Base-by-base conservation (phyloP, 2,113 vertebrate species). In the Cnemophilus loriae region DNA sequence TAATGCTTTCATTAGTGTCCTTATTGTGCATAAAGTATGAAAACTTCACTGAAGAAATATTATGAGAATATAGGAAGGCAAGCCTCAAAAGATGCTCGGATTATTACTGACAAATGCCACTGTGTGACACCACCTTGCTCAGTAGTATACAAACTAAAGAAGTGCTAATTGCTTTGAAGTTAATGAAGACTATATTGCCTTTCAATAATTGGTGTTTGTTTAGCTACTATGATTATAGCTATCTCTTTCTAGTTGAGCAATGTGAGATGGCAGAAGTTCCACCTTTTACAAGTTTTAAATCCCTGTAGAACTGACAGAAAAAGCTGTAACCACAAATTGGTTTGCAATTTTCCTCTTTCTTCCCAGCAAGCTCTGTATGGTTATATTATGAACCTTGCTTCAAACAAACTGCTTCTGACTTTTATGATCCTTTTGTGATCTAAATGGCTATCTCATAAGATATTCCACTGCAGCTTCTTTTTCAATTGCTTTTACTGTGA, bases 341-440 rank as follows among this genome's bases (percentile, higher is more conserved):
- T 97, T 98, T 97, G 97, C 97, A 97, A 98, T 98, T 98, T 98
- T 98, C 97, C 85, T 95, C 94, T 97, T 97, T 97, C 90, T 98
- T 97, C 73, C 92, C 92, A 95, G 97, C 93, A 94, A 97, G 94
- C 96, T 94, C 95, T 96, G 88, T 95, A 97, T 96, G 95, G 97
- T 98, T 98, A 97, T 98, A 98, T 97, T 97, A 98, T 92, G 96
- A 98, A 97, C 97, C 96, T 95, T 97, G 96, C 96, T 97, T 98
- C 97, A 98, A 96, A 97, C 96, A 98, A 98, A 98, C 97, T 97
- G 93, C 96, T 98, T 98, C 97, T 98, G 97, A 98, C 97, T 98
- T 98, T 98, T 98, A 98, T 97, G 96, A 97, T 97, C 97, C 97
- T 98, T 98, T 97, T 98, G 97, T 97, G 97, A 98, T 98, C 97